phyloP scores from a whole-genome alignment of 2,888 invertebrate species.

The Loripinus fragilis region DNA sequence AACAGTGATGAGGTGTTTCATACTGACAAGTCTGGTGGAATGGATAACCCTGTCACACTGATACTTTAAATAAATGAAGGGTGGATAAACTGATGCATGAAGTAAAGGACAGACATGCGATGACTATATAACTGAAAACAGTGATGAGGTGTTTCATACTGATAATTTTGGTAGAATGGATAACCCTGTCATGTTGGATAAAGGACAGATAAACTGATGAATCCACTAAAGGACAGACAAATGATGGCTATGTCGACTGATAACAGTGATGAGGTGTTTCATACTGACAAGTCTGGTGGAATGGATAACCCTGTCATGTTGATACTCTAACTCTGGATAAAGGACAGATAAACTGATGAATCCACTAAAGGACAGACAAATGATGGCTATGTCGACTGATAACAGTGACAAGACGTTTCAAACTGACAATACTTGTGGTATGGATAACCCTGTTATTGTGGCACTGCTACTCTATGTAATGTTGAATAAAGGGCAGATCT shows the following conservation, averaged over 20 bases:
- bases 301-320: constrained; percentile 56
- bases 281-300: background rate
- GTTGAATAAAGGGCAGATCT: constrained; percentile 9
- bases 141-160: background rate
- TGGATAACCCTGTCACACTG: constrained; percentile 57
- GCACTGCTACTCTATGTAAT: too few species aligned
- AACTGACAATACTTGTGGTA: background rate
- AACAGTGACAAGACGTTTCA: background rate
- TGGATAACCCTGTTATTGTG: constrained; percentile 54
- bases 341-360: background rate
- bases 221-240: background rate
- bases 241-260: background rate
- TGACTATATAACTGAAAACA: background rate
- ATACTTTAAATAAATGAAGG: constrained; percentile 49
- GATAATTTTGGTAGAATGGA: constrained; percentile 23
- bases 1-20: background rate
- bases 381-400: background rate
- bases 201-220: background rate
- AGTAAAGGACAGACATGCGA: background rate
- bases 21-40: background rate
- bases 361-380: background rate
- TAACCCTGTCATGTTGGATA: constrained; percentile 51
- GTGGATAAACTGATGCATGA: too few species aligned
- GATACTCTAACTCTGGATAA: constrained; percentile 53
- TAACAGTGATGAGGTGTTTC: background rate